phyloP scores from a whole-genome alignment of 2,797 vertebrate genomes.

The Chloroceryle amazona region DNA sequence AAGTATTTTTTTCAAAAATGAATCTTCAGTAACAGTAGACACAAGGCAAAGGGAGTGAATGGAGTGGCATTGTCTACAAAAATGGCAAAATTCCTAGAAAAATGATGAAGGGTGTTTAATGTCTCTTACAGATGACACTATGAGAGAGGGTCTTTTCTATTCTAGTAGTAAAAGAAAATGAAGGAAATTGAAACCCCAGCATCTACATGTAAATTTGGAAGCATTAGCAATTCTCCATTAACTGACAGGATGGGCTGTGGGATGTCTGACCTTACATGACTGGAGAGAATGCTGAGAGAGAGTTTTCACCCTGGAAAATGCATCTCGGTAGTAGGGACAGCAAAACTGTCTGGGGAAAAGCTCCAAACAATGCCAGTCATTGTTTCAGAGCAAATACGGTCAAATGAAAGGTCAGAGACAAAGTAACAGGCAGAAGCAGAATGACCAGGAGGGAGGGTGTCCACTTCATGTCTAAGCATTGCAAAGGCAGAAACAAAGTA shows the following conservation, averaged over 20 bases:
- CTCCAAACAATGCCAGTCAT: background rate
- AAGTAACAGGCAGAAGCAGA: background rate
- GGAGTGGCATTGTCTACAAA: background rate
- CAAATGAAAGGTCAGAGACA: background rate
- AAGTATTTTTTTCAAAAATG: background rate
- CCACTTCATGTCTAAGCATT: background rate
- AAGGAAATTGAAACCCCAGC: background rate
- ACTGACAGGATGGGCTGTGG: background rate
- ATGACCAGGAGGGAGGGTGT: background rate
- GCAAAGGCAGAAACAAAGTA: background rate
- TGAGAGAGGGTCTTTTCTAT: background rate
- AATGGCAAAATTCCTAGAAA: background rate
- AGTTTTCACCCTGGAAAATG: background rate
- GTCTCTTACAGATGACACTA: background rate
- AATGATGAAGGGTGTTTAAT: fast-evolving
- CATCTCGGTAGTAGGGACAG: background rate
- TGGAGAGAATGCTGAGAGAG: background rate
- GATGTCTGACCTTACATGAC: background rate
- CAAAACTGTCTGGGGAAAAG: background rate
- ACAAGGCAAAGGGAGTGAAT: background rate
- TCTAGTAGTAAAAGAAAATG: background rate
- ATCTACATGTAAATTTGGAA: background rate
- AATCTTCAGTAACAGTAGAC: background rate
- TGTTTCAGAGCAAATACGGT: background rate
- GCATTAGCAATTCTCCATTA: background rate